Evolutionary conservation across 2,113 vertebrate genomes (phyloP), one percentile per base, ranked within the genome.

Genomic region (Protobothrops flavoviridis): DNA sequence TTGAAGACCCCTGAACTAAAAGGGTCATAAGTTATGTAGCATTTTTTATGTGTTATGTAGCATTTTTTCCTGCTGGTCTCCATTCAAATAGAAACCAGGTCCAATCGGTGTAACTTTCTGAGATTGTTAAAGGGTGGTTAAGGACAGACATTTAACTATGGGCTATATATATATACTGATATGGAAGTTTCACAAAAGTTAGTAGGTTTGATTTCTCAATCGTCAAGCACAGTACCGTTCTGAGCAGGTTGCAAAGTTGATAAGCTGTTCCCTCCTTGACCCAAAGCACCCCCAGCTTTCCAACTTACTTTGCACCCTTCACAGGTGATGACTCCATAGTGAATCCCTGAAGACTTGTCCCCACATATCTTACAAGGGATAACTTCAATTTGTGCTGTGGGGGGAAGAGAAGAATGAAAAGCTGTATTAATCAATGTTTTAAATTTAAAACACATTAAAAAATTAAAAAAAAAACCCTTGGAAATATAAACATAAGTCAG

Each of bases 301-400:
- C 4, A 9, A 81, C 97, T 97, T 95, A 98, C 97, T 96, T 98
- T 98, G 94, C 97, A 98, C 57, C 97, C 97, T 91, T 98, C 97
- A 0, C 97, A 98, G 87, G 97, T 99, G 97, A 99, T 99, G 85
- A 99, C 99, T 0, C 99, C 99, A 69, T 99, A 99, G 97, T 99
- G 99, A 93, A 99, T 99, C 91, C 99, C 99, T 0, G 99, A 99
- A 53, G 99, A 99, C 88, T 99, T 99, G 97, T 99, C 99, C 86
- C 99, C 99, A 64, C 99, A 99, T 96, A 99, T 99, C 97, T 99
- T 99, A 97, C 99, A 99, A 0, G 99, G 99, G 93, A 99, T 99
- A 6, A 99, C 98, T 94, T 99, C 98, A 13, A 99, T 99, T 98
- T 99, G 99, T 97, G 99, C 99, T 99, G 97, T 0, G 0, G 50